These are phyloP conservation scores for Nysson spinosus DNA, from an alignment of 2,888 invertebrate species.

Conservation along the genomic window DNA sequence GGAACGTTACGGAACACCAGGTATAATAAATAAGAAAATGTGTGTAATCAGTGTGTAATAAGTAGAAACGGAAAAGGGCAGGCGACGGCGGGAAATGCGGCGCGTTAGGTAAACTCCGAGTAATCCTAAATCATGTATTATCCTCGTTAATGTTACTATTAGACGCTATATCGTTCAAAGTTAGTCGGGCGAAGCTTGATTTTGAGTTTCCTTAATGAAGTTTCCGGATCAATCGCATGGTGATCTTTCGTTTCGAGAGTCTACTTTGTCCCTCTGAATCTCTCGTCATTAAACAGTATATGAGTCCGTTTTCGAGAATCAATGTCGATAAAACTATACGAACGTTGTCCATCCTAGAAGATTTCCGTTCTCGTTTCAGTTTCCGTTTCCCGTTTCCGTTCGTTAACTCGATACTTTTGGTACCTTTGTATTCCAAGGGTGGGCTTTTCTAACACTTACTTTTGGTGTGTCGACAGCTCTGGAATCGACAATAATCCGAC, in stretches of 20 bases:
- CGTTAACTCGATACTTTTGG: slow-evolving; percentile 49
- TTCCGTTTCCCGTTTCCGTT: slow-evolving; percentile 71
- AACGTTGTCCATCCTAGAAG: slow-evolving; percentile 54
- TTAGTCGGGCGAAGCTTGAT: not conserved
- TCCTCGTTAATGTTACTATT: not conserved
- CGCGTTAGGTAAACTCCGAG: slow-evolving; percentile 53
- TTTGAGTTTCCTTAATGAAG: not conserved
- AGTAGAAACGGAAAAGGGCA: slow-evolving; percentile 58
- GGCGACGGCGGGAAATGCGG: slow-evolving; percentile 55
- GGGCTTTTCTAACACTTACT: slow-evolving; percentile 43
- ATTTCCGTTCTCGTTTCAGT: slow-evolving; percentile 74
- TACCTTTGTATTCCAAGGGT: slow-evolving; percentile 6
- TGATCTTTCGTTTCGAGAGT: slow-evolving; percentile 60
- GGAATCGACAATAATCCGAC: slow-evolving; percentile 97
- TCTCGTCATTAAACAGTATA: slow-evolving; percentile 30
- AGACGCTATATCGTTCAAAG: not conserved
- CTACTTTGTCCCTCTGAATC: slow-evolving; percentile 12
- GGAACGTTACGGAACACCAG: slow-evolving; percentile 3
- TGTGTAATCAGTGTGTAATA: not conserved
- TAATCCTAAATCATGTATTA: slow-evolving; percentile 13
- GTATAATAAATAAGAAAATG: too few relatives aligned
- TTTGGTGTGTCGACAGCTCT: slow-evolving; percentile 83
- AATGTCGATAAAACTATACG: too few relatives aligned
- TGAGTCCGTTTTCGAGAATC: slow-evolving; percentile 29
- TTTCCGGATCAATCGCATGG: slow-evolving; percentile 56